A percentile compares a stretch with the other conserved stretches of the same genome.
Conservation (phyloP, 2,797 vertebrate species). For the Rhabdophis nuchalis region DNA sequence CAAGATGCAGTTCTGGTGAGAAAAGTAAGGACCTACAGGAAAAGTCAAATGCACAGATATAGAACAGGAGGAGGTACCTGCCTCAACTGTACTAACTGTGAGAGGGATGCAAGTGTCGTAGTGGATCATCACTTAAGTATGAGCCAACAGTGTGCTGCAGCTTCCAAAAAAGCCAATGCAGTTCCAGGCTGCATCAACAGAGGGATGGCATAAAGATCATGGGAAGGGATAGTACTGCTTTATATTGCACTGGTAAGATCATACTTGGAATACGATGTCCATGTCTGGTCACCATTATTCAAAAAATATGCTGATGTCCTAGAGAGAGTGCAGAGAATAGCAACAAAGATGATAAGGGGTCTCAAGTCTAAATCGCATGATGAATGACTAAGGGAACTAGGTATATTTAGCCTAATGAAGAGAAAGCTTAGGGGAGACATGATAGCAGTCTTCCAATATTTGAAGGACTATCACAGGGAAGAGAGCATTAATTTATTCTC, state of each 20-base stretch:
- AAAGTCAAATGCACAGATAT: not conserved
- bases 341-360: not conserved
- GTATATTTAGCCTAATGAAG: not conserved
- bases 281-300: too few species aligned
- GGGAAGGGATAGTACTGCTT: too few species aligned
- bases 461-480: not conserved
- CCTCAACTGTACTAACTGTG: not conserved
- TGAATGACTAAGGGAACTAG: not conserved
- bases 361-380: not conserved
- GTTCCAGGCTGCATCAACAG: not conserved
- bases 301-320: too few species aligned
- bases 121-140: not conserved
- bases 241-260: too few species aligned
- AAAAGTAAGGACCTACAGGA: not conserved
- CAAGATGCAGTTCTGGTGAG: not conserved
- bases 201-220: too few species aligned
- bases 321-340: not conserved
- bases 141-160: not conserved
- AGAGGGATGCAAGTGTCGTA: not conserved
- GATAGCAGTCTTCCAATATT: not conserved
- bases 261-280: too few species aligned
- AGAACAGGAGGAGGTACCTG: not conserved
- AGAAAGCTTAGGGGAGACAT: not conserved
- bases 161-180: not conserved
- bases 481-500: not conserved